These are phyloP conservation scores for Drosophila bocki DNA, from an alignment of 1,140 invertebrate genomes.

Conservation along the genomic window DNA sequence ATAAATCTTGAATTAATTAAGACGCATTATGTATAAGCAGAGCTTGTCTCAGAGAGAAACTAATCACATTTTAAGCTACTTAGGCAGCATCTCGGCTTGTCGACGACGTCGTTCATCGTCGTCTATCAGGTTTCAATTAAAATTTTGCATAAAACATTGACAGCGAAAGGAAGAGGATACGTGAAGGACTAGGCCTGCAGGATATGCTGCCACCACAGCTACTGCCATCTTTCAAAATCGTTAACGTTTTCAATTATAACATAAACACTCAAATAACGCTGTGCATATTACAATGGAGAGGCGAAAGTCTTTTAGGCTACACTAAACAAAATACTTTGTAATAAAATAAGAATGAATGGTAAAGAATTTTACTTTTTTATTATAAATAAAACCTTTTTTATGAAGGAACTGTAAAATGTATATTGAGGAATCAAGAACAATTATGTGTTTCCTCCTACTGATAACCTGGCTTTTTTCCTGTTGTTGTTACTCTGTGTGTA, in stretches of 20 bases:
- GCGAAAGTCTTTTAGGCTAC: background rate
- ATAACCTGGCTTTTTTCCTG: slow-evolving; percentile 8
- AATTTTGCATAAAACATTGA: slow-evolving; percentile 49
- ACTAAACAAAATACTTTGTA: background rate
- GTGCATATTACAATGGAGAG: slow-evolving; percentile 17
- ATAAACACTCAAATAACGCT: slow-evolving; percentile 54
- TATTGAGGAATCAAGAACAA: background rate
- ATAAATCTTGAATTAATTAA: slow-evolving; percentile 37
- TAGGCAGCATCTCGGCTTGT: slow-evolving; percentile 2
- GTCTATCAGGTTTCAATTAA: slow-evolving; percentile 66
- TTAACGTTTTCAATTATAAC: slow-evolving; percentile 72
- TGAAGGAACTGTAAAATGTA: background rate
- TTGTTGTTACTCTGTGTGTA: slow-evolving; percentile 43
- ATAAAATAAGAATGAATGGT: background rate
- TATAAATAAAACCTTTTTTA: background rate
- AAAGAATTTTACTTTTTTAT: no score
- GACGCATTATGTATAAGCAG: slow-evolving; percentile 6
- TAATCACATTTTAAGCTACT: slow-evolving; percentile 43
- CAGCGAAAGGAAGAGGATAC: slow-evolving; percentile 13
- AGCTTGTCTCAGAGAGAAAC: slow-evolving; percentile 13
- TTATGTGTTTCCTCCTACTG: slow-evolving; percentile 23
- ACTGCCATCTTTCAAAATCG: slow-evolving; percentile 28
- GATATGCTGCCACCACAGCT: slow-evolving; percentile 39
- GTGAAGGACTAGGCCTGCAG: slow-evolving; percentile 21
- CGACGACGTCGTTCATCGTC: slow-evolving; percentile 9